These are phyloP conservation scores for Netelia fuscicornis DNA, from an alignment of 2,888 invertebrate genomes.

Conservation along the genomic window DNA sequence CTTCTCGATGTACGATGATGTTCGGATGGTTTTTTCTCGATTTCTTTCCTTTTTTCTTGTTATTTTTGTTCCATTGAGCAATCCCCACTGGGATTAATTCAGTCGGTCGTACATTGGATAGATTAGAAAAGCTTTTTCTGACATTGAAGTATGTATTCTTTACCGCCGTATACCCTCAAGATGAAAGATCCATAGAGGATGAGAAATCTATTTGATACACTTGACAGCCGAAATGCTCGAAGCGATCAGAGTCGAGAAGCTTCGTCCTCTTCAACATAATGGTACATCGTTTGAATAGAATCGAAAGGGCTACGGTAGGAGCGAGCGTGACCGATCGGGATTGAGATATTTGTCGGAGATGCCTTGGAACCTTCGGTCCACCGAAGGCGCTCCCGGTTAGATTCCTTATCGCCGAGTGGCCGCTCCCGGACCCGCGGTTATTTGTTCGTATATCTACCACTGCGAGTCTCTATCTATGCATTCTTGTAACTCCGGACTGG, in stretches of 20 bases:
- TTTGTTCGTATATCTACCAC: constrained; percentile 65
- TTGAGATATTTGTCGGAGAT: constrained; percentile 69
- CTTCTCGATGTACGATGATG: background rate
- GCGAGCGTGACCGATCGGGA: constrained; percentile 56
- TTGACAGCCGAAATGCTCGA: constrained; percentile 18
- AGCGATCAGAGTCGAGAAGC: constrained; percentile 6
- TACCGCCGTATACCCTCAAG: background rate
- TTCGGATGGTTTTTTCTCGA: constrained; percentile 17
- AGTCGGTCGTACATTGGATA: background rate
- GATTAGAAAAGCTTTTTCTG: constrained; percentile 16
- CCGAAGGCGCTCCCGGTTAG: constrained; percentile 59
- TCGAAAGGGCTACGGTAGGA: constrained; percentile 29
- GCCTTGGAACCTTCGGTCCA: constrained; percentile 32
- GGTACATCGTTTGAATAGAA: constrained; percentile 24
- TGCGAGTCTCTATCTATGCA: constrained; percentile 40
- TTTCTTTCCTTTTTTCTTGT: background rate
- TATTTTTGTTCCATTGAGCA: background rate
- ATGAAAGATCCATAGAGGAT: background rate
- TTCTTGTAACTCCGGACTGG: constrained; percentile 32
- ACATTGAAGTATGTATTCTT: constrained; percentile 23
- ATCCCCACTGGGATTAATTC: constrained; percentile 8
- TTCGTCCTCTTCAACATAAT: background rate
- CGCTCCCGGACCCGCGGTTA: constrained; percentile 59
- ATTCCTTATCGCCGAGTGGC: constrained; percentile 68
- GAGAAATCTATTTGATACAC: constrained; percentile 28